A percentile compares a stretch with the other conserved stretches of the same genome.
Evolutionary conservation across 1,140 invertebrate genomes (phyloP).

Genomic region (Drosophila pectinifera): DNA sequence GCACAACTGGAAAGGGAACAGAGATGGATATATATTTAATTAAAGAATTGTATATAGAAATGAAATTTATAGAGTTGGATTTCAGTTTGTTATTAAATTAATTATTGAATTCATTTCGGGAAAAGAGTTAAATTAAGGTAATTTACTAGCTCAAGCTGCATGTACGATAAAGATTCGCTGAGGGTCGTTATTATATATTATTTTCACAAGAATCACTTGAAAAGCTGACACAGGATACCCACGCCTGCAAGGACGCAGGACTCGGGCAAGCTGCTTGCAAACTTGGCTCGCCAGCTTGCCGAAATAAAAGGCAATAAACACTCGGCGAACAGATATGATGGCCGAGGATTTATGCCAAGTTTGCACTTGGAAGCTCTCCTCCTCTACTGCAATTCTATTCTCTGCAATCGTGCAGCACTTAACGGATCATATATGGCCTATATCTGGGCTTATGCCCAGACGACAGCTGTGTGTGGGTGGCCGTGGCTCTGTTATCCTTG

Average conservation of each 20-base stretch:
- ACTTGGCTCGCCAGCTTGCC: background rate
- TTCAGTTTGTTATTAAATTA: too few relatives aligned
- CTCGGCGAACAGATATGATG: slow-evolving; percentile 29
- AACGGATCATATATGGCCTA: slow-evolving; percentile 35
- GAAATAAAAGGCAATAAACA: slow-evolving; percentile 32
- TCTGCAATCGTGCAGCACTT: slow-evolving; percentile 36
- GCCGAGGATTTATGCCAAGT: slow-evolving; percentile 34
- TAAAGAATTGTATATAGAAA: too few relatives aligned
- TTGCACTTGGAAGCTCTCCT: slow-evolving; percentile 18
- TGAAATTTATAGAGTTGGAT: too few relatives aligned
- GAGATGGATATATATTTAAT: too few relatives aligned
- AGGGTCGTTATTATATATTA: too few relatives aligned
- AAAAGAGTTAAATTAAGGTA: too few relatives aligned
- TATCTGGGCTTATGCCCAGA: slow-evolving; percentile 32
- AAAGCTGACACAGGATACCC: slow-evolving; percentile 15
- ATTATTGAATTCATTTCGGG: too few relatives aligned
- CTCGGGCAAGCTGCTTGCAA: background rate
- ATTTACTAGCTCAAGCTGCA: too few relatives aligned
- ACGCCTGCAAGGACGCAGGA: slow-evolving; percentile 1
- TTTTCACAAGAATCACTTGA: too few relatives aligned
- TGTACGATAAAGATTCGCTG: too few relatives aligned
- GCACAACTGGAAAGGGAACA: slow-evolving; percentile 51
- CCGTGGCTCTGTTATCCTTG: background rate
- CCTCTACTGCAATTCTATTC: too few relatives aligned
- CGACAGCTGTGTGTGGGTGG: slow-evolving; percentile 1